A percentile compares a stretch with the other conserved stretches of the same genome.
Evolutionary conservation across 2,888 invertebrate genomes (phyloP).

Genomic region (Pilophorus perplexus): DNA sequence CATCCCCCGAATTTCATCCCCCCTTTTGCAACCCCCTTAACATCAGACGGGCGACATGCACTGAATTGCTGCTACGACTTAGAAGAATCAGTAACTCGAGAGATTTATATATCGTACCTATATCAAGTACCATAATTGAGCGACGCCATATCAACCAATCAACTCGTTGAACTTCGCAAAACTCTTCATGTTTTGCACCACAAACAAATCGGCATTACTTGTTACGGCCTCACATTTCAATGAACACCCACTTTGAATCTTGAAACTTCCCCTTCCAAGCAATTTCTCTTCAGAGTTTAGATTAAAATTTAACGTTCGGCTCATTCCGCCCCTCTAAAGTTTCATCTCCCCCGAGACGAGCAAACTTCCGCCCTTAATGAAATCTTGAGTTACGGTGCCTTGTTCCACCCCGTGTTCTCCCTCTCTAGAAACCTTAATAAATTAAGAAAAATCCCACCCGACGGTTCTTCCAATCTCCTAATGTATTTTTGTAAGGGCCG

Average conservation of each 20-base stretch:
- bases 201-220: too few relatives aligned
- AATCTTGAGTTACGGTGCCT: constrained; percentile 24
- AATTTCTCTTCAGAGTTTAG: constrained; percentile 3
- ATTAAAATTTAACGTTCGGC: constrained; percentile 23
- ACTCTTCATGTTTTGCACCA: too few relatives aligned
- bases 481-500: constrained; percentile 15
- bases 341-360: constrained; percentile 1
- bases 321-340: constrained; percentile 17
- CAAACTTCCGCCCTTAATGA: constrained; percentile 15
- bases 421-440: too few relatives aligned
- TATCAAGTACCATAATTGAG: too few relatives aligned
- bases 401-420: constrained; percentile 6
- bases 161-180: too few relatives aligned
- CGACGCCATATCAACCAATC: too few relatives aligned
- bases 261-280: neutral
- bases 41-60: too few relatives aligned
- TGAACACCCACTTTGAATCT: neutral
- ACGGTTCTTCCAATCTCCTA: constrained; percentile 12
- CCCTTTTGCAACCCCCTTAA: too few relatives aligned
- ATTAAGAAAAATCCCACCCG: constrained; percentile 16
- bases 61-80: too few relatives aligned
- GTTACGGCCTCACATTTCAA: constrained; percentile 11
- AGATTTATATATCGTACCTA: too few relatives aligned
- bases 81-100: too few relatives aligned
- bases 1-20: too few relatives aligned